Evolutionary conservation across 2,888 invertebrate genomes (phyloP).

Genomic region (Microplitis deprimator): DNA sequence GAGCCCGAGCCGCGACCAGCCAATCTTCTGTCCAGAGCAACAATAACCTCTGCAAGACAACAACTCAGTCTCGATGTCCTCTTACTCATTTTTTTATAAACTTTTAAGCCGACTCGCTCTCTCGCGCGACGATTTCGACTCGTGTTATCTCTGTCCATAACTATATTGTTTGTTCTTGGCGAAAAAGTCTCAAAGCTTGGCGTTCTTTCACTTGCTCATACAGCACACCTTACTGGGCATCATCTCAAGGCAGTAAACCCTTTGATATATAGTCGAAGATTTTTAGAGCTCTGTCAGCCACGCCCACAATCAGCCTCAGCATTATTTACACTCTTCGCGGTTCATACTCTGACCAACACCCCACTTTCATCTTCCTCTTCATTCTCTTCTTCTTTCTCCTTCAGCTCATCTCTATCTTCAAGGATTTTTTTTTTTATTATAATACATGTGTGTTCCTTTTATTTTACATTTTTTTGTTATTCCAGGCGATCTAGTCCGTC

Average conservation of each 20-base stretch:
- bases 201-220: conserved; percentile 32
- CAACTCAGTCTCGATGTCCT: conserved; percentile 15
- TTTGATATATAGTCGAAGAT: conserved; percentile 72
- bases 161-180: conserved; percentile 37
- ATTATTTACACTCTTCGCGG: conserved; percentile 70
- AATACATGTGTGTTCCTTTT: conserved; percentile 25
- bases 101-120: conserved; percentile 7
- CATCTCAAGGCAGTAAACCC: conserved; percentile 70
- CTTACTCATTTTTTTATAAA: conserved; percentile 7
- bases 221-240: conserved; percentile 54
- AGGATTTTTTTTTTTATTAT: conserved; percentile 33
- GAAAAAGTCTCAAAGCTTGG: not conserved
- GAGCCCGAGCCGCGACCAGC: conserved; percentile 51
- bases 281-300: conserved; percentile 72
- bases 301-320: conserved; percentile 72
- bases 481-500: conserved; percentile 39
- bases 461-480: not conserved
- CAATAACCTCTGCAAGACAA: conserved; percentile 48
- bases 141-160: conserved; percentile 5
- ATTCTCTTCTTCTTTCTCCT: conserved; percentile 37
- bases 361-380: conserved; percentile 49
- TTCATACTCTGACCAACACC: conserved; percentile 54
- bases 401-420: conserved; percentile 38
- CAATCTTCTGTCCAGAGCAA: conserved; percentile 57
- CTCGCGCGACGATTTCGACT: not conserved